Evolutionary conservation across 2,113 vertebrate species (phyloP), one percentile per base, ranked within the genome.

Genomic region (Lasiurus borealis): DNA sequence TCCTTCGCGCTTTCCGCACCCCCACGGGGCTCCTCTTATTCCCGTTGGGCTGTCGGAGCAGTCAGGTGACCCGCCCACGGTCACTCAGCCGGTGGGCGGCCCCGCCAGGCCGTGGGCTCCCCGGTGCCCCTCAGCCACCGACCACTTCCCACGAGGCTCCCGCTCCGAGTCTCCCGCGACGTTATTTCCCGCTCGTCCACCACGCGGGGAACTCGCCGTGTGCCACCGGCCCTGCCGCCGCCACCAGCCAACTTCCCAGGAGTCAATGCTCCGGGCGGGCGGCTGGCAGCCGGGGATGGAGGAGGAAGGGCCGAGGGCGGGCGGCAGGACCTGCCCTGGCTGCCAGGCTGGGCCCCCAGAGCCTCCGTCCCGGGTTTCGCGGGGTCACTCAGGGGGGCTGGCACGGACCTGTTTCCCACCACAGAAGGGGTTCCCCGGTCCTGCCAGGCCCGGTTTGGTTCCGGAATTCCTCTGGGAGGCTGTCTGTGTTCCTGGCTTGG

Each of bases 111-210:
- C 0, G 0, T 2, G 48, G n/a, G 50, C 69, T 93, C 40, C 18
- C 2, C 27, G 2, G 6, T 0, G 78, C 80, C 19, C 76, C 46
- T 6, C 1, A 46, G 54, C 77, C 29, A 1, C 94, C 90, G 85
- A 89, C 66, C 40, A 18, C 21, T 93, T 75, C 87, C 71, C 34
- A 14, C 11, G 0, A 69, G 31, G 23, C 76, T 40, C 71, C 44
- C 19, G 88, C 88, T 59, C 64, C 82, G 59, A 2, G 94, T 88
- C 96, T 89, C 96, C 94, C 46, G 8, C 94, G 92, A 92, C 96
- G 93, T 96, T 96, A 91, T 95, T 91, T 88, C 85, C 84, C 50
- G 34, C 46, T 76, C 9, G 10, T 90, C 96, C 92, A 36, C 59
- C 76, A 23, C 77, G 75, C 86, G 64, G 57, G 90, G 82, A 96